A percentile compares a stretch with the other conserved stretches of the same genome.
Evolutionary conservation across 2,113 vertebrate genomes (phyloP).

Genomic region (Actenoides hombroni): DNA sequence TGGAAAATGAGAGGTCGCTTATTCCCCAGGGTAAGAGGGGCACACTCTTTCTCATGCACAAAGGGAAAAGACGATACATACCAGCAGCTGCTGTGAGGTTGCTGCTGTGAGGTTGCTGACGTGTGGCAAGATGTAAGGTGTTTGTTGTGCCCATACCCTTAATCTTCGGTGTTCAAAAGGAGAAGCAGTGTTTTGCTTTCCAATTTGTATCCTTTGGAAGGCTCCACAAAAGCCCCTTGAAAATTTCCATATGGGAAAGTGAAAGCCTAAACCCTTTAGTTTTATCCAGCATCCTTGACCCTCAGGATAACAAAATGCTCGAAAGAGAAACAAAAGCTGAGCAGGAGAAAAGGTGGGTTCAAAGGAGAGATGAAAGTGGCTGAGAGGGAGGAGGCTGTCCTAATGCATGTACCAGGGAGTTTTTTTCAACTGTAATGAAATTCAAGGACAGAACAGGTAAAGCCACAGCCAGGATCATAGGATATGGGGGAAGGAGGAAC

Average conservation of each 20-base stretch:
- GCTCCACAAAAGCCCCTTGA: not conserved
- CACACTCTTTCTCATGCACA: fast-evolving
- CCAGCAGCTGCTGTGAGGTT: not conserved
- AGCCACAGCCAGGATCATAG: not conserved
- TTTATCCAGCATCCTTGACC: not conserved
- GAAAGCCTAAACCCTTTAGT: not conserved
- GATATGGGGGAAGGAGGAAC: not conserved
- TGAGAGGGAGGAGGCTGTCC: not conserved
- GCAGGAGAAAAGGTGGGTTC: not conserved
- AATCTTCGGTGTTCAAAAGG: not conserved
- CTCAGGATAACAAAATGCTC: not conserved
- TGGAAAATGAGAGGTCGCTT: not conserved
- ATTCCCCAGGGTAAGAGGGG: not conserved
- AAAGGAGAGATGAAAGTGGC: not conserved
- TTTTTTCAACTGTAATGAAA: not conserved
- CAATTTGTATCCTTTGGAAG: not conserved
- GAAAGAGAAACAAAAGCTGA: not conserved
- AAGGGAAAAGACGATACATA: not conserved
- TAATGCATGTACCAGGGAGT: fast-evolving
- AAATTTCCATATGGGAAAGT: not conserved
- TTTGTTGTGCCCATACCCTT: not conserved
- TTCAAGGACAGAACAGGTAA: not conserved
- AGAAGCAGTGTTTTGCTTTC: not conserved
- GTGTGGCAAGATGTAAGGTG: fast-evolving
- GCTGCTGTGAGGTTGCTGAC: not conserved